A percentile compares a stretch with the other conserved stretches of the same genome.
Conservation (phyloP, 2,888 invertebrate species). For the Scotopteryx bipunctaria region DNA sequence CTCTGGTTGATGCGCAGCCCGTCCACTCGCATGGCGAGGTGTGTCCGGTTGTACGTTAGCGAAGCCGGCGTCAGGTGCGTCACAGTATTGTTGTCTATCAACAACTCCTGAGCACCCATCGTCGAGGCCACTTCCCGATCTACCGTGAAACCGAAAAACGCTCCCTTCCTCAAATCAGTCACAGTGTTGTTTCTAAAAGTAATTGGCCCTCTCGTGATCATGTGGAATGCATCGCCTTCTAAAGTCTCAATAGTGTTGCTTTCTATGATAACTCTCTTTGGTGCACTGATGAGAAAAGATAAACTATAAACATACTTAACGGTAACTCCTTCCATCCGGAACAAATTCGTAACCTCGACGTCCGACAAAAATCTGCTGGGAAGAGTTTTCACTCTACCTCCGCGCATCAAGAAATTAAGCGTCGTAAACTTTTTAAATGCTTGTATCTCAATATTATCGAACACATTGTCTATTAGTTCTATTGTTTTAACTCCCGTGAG, state of each 20-base stretch:
- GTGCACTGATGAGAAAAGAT: constrained; percentile 86
- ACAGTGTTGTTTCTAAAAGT: constrained; percentile 87
- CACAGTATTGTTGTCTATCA: constrained; percentile 86
- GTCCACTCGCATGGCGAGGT: constrained; percentile 82
- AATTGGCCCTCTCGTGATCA: constrained; percentile 84
- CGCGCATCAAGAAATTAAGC: constrained; percentile 85
- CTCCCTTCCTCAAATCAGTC: constrained; percentile 81
- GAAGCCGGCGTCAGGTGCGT: constrained; percentile 81
- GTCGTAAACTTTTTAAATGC: constrained; percentile 91
- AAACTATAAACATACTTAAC: constrained; percentile 86
- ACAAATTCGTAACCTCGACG: constrained; percentile 86
- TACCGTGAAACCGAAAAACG: constrained; percentile 84
- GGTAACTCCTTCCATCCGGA: constrained; percentile 86
- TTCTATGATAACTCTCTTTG: constrained; percentile 84
- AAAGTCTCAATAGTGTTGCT: constrained; percentile 83
- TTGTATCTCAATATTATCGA: constrained; percentile 86
- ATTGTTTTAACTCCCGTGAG: constrained; percentile 86
- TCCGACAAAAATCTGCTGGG: constrained; percentile 90
- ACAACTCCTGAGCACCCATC: constrained; percentile 75
- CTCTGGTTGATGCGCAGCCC: constrained; percentile 83
- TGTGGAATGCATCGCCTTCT: constrained; percentile 86
- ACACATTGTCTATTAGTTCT: constrained; percentile 83
- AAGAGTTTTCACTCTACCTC: constrained; percentile 83
- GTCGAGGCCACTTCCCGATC: constrained; percentile 72
- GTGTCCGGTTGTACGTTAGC: constrained; percentile 81